phyloP scores from a whole-genome alignment of 2,888 invertebrate genomes.

The Smittia sp. region DNA sequence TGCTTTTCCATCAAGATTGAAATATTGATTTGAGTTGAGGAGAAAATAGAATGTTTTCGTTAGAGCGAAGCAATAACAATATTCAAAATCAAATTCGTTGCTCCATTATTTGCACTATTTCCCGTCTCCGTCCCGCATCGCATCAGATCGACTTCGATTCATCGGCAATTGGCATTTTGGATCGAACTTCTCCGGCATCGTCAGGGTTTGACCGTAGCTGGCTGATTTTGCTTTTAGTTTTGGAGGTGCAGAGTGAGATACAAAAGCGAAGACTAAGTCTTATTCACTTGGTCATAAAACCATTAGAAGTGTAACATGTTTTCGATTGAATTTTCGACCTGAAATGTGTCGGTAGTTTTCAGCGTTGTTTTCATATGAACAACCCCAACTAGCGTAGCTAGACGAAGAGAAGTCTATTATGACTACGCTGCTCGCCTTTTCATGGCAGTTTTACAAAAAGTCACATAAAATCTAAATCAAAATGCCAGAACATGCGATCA shows the following conservation, averaged over 20 bases:
- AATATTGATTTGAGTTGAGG: slow-evolving; percentile 10
- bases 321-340: too few species aligned
- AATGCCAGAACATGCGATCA: slow-evolving; percentile 13
- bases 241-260: too few species aligned
- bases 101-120: slow-evolving; percentile 7
- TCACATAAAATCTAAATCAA: not conserved
- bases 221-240: too few species aligned
- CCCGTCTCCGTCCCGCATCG: not conserved
- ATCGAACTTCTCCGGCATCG: too few species aligned
- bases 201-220: too few species aligned
- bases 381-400: too few species aligned
- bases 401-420: too few species aligned
- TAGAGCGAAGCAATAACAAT: not conserved
- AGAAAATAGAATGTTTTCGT: not conserved
- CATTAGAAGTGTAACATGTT: not conserved
- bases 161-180: not conserved
- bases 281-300: not conserved
- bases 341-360: too few species aligned
- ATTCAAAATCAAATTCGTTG: not conserved
- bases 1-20: slow-evolving; percentile 11
- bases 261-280: too few species aligned
- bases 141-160: not conserved
- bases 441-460: slow-evolving; percentile 5
- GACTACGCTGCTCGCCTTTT: not conserved
- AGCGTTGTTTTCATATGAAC: too few species aligned